Conservation (phyloP, 2,113 vertebrate species). For the Crotophaga sulcirostris region DNA sequence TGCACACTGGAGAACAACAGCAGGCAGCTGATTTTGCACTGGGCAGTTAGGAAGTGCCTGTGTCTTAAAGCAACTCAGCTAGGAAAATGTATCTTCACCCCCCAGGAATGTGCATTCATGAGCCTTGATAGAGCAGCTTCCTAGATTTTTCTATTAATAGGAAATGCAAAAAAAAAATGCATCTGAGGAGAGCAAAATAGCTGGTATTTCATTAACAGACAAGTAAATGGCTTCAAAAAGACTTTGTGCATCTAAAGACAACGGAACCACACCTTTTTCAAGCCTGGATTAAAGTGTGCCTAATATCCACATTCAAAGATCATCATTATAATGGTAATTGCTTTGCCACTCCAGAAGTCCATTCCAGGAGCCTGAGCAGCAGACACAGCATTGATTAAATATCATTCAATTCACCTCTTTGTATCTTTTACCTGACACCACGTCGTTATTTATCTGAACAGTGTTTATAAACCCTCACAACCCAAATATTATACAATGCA, state of each 20-base stretch:
- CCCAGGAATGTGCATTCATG: neutral
- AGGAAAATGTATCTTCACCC: neutral
- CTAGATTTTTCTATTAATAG: neutral
- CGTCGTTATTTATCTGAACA: neutral
- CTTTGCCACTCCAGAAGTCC: neutral
- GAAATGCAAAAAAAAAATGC: neutral
- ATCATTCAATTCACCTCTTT: neutral
- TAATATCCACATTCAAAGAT: neutral
- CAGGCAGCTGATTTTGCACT: neutral
- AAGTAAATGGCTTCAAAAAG: neutral
- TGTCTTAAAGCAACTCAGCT: neutral
- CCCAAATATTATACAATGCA: neutral
- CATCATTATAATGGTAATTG: neutral
- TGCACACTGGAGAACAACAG: neutral
- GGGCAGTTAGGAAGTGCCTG: neutral
- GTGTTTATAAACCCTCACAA: neutral
- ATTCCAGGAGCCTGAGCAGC: neutral
- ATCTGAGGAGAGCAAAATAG: neutral
- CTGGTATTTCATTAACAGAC: neutral
- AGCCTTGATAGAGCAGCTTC: neutral
- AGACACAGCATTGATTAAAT: neutral
- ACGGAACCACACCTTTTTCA: neutral
- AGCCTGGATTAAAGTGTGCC: neutral
- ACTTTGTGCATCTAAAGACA: neutral
- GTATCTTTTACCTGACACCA: neutral